Percentiles rank a stretch among this genome's conserved stretches.
Evolutionary conservation across 2,113 vertebrate species (phyloP).

Genomic region (Perca fluviatilis): DNA sequence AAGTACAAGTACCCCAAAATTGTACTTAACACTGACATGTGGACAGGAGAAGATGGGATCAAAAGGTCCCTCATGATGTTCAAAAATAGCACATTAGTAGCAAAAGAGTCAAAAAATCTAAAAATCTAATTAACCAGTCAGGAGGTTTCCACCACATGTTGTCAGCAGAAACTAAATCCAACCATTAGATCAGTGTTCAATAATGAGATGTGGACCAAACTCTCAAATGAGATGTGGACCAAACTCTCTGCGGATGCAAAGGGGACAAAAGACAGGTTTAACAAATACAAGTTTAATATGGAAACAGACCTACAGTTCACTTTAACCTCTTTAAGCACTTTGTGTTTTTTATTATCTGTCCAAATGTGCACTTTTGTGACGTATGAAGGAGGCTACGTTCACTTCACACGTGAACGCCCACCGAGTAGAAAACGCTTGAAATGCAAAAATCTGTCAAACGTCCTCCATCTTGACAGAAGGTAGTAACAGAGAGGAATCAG

Average conservation of each 20-base stretch:
- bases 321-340: constrained; percentile 9
- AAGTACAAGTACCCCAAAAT: no score
- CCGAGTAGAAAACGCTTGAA: not conserved
- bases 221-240: no score
- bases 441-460: not conserved
- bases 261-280: accelerated
- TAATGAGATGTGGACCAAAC: not conserved
- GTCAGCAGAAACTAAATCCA: not conserved
- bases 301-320: constrained; percentile 35
- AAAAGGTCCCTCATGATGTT: no score
- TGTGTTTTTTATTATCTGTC: not conserved
- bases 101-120: no score
- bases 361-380: not conserved
- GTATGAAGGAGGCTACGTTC: not conserved
- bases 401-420: not conserved
- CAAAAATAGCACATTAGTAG: not conserved
- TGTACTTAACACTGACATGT: no score
- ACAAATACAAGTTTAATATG: constrained; percentile 50
- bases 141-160: no score
- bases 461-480: not conserved
- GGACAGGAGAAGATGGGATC: no score
- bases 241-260: not conserved
- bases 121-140: no score
- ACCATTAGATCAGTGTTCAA: not conserved
- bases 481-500: not conserved